These are phyloP conservation scores for Dolichopus griseipennis DNA, from an alignment of 2,888 invertebrate species.

Conservation along the genomic window DNA sequence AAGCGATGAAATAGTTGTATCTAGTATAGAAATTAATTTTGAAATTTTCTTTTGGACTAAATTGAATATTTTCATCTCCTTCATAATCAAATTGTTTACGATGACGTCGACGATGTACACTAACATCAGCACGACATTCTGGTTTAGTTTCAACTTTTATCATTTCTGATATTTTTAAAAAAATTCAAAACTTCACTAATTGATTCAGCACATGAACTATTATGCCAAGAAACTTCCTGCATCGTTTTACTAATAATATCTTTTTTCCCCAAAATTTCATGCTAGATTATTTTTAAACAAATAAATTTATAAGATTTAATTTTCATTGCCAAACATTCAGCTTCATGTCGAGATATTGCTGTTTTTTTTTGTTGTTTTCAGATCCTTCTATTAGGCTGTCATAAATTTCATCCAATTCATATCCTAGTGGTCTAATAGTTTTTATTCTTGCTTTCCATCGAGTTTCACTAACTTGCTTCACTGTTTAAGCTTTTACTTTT, in stretches of 20 bases:
- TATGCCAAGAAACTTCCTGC: conserved; percentile 8
- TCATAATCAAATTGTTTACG: conserved; percentile 8
- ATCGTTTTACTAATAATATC: conserved; percentile 8
- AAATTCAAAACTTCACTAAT: too few relatives aligned
- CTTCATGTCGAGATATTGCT: conserved; percentile 7
- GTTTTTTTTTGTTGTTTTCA: background rate
- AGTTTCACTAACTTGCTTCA: conserved; percentile 13
- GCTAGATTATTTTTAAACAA: conserved; percentile 2
- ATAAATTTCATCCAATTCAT: conserved; percentile 7
- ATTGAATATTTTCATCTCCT: too few relatives aligned
- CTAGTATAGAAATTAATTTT: too few relatives aligned
- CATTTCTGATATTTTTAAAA: conserved; percentile 7
- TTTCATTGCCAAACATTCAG: conserved; percentile 7
- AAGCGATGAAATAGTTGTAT: too few relatives aligned
- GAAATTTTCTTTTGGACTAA: too few relatives aligned
- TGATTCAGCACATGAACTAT: too few relatives aligned
- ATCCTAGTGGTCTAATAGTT: background rate
- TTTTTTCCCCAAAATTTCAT: conserved; percentile 8
- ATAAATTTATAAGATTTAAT: conserved; percentile 13
- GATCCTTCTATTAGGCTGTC: conserved; percentile 9
- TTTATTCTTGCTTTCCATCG: conserved; percentile 15
- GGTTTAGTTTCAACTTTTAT: conserved; percentile 8
- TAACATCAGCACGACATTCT: conserved; percentile 5
- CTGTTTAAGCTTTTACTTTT: background rate
- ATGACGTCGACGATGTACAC: background rate